phyloP scores from a whole-genome alignment of 1,140 invertebrate genomes.

The Drosophila mauritiana region DNA sequence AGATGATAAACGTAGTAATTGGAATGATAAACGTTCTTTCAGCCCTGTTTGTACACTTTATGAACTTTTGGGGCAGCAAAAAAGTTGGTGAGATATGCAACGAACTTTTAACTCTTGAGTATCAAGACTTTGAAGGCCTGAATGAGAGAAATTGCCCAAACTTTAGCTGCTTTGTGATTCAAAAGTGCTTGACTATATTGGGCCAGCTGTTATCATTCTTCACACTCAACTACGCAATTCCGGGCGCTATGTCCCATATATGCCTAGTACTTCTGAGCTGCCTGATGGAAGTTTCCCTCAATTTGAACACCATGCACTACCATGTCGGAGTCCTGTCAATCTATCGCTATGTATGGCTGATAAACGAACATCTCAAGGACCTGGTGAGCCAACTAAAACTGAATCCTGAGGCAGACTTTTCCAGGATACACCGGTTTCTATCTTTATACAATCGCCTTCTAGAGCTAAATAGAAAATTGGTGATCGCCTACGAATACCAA shows the following conservation, averaged over 20 bases:
- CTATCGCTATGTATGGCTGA: constrained; percentile 48
- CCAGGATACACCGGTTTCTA: background rate
- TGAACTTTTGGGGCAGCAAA: constrained; percentile 25
- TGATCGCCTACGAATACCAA: constrained; percentile 30
- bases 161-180: constrained; percentile 10
- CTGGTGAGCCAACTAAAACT: background rate
- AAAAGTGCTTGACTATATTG: background rate
- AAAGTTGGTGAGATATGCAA: constrained; percentile 21
- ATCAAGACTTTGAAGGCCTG: background rate
- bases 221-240: constrained; percentile 3
- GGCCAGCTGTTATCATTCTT: background rate
- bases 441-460: constrained; percentile 37
- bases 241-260: background rate
- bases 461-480: constrained; percentile 12
- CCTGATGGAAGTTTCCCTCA: background rate
- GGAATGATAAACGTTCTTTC: background rate
- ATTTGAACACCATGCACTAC: constrained; percentile 33
- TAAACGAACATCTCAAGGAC: constrained; percentile 37
- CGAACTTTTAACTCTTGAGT: constrained; percentile 20
- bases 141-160: background rate
- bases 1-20: constrained; percentile 15
- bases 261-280: background rate
- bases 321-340: constrained; percentile 29
- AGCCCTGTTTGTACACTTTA: constrained; percentile 7
- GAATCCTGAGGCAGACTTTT: background rate